Conservation (phyloP, 2,797 vertebrate species). For the Amazona finschi region DNA sequence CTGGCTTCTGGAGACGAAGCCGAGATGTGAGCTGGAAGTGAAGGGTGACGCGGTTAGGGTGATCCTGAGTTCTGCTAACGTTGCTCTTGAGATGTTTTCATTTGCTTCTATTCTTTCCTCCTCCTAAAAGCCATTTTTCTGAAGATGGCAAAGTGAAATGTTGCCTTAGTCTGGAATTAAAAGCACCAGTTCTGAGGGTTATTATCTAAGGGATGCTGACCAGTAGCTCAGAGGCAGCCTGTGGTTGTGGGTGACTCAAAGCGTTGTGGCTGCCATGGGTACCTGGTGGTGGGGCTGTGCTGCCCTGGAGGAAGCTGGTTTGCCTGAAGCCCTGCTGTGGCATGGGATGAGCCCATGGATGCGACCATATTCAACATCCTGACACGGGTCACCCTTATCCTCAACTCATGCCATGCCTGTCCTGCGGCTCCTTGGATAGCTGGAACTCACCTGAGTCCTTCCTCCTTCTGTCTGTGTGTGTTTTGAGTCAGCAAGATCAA, state of each 20-base stretch:
- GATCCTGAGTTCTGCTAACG: neutral
- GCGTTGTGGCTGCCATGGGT: neutral
- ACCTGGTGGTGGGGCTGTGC: neutral
- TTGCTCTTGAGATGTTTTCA: neutral
- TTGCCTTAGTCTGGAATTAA: neutral
- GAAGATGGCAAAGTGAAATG: neutral
- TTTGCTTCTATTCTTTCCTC: neutral
- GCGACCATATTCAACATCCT: neutral
- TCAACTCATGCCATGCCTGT: neutral
- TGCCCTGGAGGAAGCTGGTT: neutral
- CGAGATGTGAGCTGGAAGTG: neutral
- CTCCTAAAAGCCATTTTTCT: neutral
- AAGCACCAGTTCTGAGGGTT: neutral
- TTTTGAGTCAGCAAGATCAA: neutral
- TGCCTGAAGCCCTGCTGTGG: neutral
- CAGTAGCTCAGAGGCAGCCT: neutral
- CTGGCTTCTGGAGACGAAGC: neutral
- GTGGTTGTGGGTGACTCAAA: neutral
- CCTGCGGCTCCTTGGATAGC: neutral
- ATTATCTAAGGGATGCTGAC: neutral
- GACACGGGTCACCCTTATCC: neutral
- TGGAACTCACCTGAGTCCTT: neutral
- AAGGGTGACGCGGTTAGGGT: neutral
- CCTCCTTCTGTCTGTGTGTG: rapidly evolving
- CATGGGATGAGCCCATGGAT: rapidly evolving